Evolutionary conservation across 2,797 vertebrate genomes (phyloP), one percentile per base, ranked within the genome.

Genomic region (Hydrocynus forskahlii): DNA sequence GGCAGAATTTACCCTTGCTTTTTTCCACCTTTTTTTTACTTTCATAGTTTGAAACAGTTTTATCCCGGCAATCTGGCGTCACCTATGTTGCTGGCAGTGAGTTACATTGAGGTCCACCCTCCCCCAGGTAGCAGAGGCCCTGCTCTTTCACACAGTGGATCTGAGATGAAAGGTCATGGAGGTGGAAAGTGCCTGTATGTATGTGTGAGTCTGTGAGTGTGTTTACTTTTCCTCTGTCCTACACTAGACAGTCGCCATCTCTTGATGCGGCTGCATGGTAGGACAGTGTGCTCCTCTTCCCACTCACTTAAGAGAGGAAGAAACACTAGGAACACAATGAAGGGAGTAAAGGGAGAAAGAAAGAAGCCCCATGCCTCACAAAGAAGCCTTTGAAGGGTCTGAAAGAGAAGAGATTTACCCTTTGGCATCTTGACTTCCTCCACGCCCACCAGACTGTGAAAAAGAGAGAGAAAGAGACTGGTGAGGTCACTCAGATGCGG

Each of bases 321-420:
- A 85, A 48, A 86, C 14, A 78, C 21, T 72, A 64, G 69, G 69
- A 79, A 35, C 83, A 75, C 84, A 79, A 88, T 84, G 66, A 81
- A 79, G 78, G 70, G 62, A 43, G 69, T 48, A 74, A 48, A 17
- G 59, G 54, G 12, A 71, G 79, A 77, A 81, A 76, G 86, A 75
- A 83, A 73, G 7, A 23, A 66, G 76, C 84, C 50, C 10, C 55
- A 69, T 77, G 70, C 64, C 84, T 88, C 81, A 89, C 40, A 82
- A 83, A 82, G 57, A 45, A 67, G 16, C 78, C 87, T 81, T 68
- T 77, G 78, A 90, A 84, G 60, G 80, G 59, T 63, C 85, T 85
- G 87, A 88, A 89, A 90, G 88, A 81, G 84, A 75, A 84, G 84
- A 87, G 81, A 86, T 93, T 93, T 93, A 95, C 94, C 93, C 87